Base-by-base conservation (phyloP, 2,113 vertebrate genomes). In the Oostethus manadensis region DNA sequence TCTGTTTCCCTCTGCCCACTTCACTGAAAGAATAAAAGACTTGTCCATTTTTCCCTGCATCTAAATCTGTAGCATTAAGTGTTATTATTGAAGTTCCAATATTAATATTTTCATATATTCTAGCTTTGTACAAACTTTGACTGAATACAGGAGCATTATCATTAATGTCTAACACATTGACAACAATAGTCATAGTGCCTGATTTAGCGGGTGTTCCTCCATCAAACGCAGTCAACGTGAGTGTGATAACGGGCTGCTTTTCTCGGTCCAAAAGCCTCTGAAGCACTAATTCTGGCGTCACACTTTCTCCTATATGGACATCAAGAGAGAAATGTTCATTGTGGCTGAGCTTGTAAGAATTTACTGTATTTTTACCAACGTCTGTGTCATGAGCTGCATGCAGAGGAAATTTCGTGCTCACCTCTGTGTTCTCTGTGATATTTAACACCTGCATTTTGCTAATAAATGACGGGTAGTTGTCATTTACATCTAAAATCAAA, bases 251-350 rank as follows among this genome's bases (percentile, higher is more conserved):
- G 20, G 83, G 0, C 49, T 88, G 73, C 21, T 76, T 86, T 56
- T 89, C 88, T 58, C 88, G 60, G 57, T 89, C 88, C 56, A 89
- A 71, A 29, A 66, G 40, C 68, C 86, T 88, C 51, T 86, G 77
- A 10, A 89, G 65, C 2, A 88, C 71, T 2, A 92, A 69, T 53
- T 92, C 91, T 20, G 55, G 42, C 6, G 78, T 76, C 0, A 80
- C 82, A 22, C 86, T 49, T 18, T 86, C 82, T 23, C 89, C 80
- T 67, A 51, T 89, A 44, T 84, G 76, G 3, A 60, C 47, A 0
- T 63, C 74, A 16, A 86, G 26, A 1, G 66, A 74, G 55, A 89
- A 89, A 64, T 83, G 40, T 0, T 78, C 73, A 73, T 88, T 88
- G 6, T 54, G 45, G 47, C 59, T 85, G 2, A 89, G 60, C 44